Evolutionary conservation across 2,888 invertebrate species (phyloP).

Genomic region (Hirtodrosophila trivittata): DNA sequence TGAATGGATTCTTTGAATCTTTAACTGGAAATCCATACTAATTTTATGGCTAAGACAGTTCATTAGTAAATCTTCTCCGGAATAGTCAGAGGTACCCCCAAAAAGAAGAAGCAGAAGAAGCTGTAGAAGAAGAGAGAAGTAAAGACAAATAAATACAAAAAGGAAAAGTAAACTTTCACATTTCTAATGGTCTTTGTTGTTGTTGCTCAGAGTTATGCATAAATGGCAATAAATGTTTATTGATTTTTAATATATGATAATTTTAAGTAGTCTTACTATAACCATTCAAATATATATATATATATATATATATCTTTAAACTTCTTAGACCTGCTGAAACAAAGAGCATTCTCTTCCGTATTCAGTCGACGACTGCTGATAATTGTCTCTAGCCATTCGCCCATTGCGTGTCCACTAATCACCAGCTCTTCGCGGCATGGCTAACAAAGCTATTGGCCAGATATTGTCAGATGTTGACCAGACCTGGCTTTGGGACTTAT

Average conservation of each 20-base stretch:
- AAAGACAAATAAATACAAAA: conserved; percentile 33
- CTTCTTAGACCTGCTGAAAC: too few relatives aligned
- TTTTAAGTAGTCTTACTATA: conserved; percentile 1
- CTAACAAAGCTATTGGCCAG: conserved; percentile 23
- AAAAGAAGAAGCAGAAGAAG: background rate
- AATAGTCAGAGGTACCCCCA: conserved; percentile 23
- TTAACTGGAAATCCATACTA: too few relatives aligned
- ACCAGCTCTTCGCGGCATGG: conserved; percentile 25
- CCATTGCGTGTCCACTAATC: conserved; percentile 54
- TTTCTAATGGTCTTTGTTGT: conserved; percentile 54
- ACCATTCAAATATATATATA: conserved; percentile 52
- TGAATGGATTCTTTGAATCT: too few relatives aligned
- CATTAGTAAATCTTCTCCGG: conserved; percentile 48
- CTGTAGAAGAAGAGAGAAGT: background rate
- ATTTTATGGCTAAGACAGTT: too few relatives aligned
- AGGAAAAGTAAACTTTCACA: conserved; percentile 77
- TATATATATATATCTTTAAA: too few relatives aligned
- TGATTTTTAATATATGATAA: conserved; percentile 15
- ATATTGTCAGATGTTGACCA: conserved; percentile 9
- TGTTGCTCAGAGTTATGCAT: conserved; percentile 29
- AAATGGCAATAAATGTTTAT: conserved; percentile 58
- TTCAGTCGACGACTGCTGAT: conserved; percentile 41
- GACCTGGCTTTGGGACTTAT: too few relatives aligned
- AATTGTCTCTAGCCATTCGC: conserved; percentile 22
- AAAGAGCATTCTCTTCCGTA: conserved; percentile 52